Conservation (phyloP, 2,888 invertebrate species). For the Phaonia tiefii region DNA sequence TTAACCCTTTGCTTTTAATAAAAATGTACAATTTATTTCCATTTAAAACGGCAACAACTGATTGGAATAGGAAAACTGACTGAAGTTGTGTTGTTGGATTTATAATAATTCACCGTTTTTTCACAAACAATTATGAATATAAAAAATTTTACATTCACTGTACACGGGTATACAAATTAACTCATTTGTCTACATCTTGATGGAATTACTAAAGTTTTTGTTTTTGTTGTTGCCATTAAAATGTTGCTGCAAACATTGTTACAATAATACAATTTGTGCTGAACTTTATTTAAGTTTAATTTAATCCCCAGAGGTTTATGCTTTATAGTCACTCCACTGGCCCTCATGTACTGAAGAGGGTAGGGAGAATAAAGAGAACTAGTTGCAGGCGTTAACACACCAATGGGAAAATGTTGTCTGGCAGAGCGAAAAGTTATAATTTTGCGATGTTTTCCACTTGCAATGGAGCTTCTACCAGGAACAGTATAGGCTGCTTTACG, state of each 20-base stretch:
- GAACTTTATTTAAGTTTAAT: slow-evolving; percentile 41
- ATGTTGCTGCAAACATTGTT: slow-evolving; percentile 14
- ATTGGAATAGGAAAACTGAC: too few relatives aligned
- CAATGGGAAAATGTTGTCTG: not conserved
- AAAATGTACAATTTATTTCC: too few relatives aligned
- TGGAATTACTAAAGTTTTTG: too few relatives aligned
- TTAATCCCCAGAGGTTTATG: slow-evolving; percentile 39
- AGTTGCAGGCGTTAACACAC: not conserved
- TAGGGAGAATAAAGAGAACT: too few relatives aligned
- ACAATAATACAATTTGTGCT: slow-evolving; percentile 39
- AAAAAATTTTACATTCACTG: slow-evolving; percentile 24
- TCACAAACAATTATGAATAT: slow-evolving; percentile 21
- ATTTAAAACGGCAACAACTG: too few relatives aligned
- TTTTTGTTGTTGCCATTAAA: too few relatives aligned
- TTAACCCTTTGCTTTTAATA: too few relatives aligned
- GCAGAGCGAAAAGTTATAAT: not conserved
- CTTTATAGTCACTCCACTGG: slow-evolving; percentile 22
- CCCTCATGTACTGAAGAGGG: too few relatives aligned
- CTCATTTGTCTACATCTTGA: too few relatives aligned
- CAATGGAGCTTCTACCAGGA: too few relatives aligned
- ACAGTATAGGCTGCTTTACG: slow-evolving; percentile 6
- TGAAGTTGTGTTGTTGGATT: too few relatives aligned
- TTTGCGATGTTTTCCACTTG: not conserved
- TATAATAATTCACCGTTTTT: not conserved
- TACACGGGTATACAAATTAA: not conserved